Base-by-base conservation (phyloP, 2,113 vertebrate species). In the Pseudorasbora parva region DNA sequence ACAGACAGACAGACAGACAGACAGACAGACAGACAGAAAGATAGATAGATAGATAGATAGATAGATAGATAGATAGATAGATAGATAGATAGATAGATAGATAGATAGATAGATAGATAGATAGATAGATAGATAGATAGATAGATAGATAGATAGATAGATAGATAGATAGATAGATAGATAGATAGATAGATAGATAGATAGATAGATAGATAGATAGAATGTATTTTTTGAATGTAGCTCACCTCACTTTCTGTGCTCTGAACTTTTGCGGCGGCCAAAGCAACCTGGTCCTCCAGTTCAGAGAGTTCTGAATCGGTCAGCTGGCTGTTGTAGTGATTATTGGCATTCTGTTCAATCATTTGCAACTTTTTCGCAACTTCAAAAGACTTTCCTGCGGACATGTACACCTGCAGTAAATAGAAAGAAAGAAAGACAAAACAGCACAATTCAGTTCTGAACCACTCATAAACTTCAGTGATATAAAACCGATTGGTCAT, bases 231-330 rank as follows among this genome's bases (percentile, higher is more conserved):
- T n/a, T 0, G 47, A 30, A 33, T 4, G 41, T 45, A 17, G 43
- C 54, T 85, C 51, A 94, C 94, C 92, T 95, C 93, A 2, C 94
- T 93, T 89, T 98, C 96, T 0, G 95, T 92, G 51, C 94, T 94
- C 84, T 95, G 96, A 21, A 99, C 95, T 49, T 94, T 89, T 0
- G 94, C 91, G 0, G 95, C 94, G 0, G 96, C 90, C 0, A 89
- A 81, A 0, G 97, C 94, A 90, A 97, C 95, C 82, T 94, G 96
- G 83, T 96, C 96, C 88, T 97, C 97, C 91, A 99, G 94, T 84
- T 97, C 96, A 0, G 94, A 96, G 30, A 99, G 93, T 87, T 98
- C 96, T 0, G 96, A 94, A 74, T 96, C 96, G 0, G 95, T 93
- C 0, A 94, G 89, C 68, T 93, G 90, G 0, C 91, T 84, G 0